Evolutionary conservation across 2,888 invertebrate species (phyloP).

Genomic region (Nomada fabriciana): DNA sequence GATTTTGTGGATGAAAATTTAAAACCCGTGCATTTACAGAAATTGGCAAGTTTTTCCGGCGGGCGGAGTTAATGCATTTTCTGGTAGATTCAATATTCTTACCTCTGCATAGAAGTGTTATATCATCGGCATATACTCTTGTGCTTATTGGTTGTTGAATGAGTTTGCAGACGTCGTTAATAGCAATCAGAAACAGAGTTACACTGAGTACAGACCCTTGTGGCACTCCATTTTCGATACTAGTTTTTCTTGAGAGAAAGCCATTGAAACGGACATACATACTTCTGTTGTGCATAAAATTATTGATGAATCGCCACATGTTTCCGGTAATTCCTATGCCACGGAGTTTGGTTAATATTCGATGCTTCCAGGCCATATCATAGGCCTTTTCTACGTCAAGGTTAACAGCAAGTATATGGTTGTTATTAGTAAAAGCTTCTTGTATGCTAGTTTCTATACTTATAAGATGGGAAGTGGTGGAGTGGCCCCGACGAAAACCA

Average conservation of each 20-base stretch:
- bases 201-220: not conserved
- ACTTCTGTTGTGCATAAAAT: not conserved
- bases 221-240: not conserved
- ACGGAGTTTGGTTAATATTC: not conserved
- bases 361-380: not conserved
- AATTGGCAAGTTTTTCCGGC: not conserved
- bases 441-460: not conserved
- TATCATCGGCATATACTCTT: not conserved
- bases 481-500: not conserved
- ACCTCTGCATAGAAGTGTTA: not conserved
- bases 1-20: not conserved
- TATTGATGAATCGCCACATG: not conserved
- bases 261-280: not conserved
- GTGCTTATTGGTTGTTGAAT: not conserved
- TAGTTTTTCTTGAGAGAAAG: not conserved
- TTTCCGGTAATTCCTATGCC: not conserved
- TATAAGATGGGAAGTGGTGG: not conserved
- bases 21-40: not conserved
- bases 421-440: not conserved
- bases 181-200: conserved; percentile 3
- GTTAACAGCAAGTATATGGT: not conserved
- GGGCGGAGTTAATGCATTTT: not conserved
- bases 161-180: not conserved
- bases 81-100: not conserved
- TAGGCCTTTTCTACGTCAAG: not conserved